Conservation (phyloP, 2,113 vertebrate species). For the Agapornis roseicollis region DNA sequence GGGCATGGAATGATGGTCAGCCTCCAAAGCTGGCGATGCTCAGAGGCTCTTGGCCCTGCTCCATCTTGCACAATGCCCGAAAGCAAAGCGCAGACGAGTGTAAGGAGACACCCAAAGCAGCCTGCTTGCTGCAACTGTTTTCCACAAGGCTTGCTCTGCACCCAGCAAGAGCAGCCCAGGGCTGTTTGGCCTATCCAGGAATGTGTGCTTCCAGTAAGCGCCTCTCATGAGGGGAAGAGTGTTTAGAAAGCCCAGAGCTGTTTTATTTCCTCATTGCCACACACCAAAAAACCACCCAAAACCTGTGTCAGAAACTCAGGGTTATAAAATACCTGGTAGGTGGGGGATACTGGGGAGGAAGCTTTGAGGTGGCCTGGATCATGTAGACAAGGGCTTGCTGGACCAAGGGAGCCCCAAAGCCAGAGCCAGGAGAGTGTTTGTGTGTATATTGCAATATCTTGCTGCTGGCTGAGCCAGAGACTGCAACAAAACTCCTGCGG, state of each 20-base stretch:
- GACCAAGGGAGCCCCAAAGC: not conserved
- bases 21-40: not conserved
- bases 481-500: not conserved
- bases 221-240: not conserved
- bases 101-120: not conserved
- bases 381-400: not conserved
- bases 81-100: not conserved
- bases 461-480: not conserved
- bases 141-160: not conserved
- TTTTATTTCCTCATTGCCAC: constrained; percentile 22
- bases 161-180: constrained; percentile 4
- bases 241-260: constrained; percentile 1
- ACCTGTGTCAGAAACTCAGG: not conserved
- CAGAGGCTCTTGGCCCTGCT: not conserved
- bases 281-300: not conserved
- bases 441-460: accelerated
- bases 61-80: not conserved
- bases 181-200: constrained; percentile 36
- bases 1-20: not conserved
- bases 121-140: not conserved
- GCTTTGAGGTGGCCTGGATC: not conserved
- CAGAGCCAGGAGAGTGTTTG: not conserved
- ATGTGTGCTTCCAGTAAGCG: constrained; percentile 34
- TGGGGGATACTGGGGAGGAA: not conserved
- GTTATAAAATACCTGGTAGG: not conserved